Base-by-base conservation (phyloP, 2,888 invertebrate genomes). In the Papilio protenor region DNA sequence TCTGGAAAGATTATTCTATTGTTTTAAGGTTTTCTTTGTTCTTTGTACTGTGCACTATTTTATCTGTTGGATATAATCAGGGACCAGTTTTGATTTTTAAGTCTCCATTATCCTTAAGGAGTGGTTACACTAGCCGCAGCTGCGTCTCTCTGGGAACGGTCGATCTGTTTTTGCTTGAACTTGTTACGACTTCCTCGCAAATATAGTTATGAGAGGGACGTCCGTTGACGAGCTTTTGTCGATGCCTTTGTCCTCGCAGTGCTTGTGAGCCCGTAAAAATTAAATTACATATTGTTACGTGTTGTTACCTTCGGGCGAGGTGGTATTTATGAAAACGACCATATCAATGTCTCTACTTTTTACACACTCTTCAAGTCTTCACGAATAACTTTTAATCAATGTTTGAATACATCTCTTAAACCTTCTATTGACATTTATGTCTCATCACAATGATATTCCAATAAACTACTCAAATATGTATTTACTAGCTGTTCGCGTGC, bases 191-290 rank as follows among this genome's bases (percentile, higher is more conserved):
- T 78, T 78, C 78, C 78, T 78, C 73, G 78, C 78, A 78, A 78
- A 78, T 78, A 78, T 78, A 78, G 78, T 78, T 78, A 78, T 76
- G 78, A 78, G 77, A 77, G 78, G 75, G 72, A 78, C 69, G 76
- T 78, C 78, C 78, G 75, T 52, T 59, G 61, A 73, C 69, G 76
- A 70, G 23, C 57, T 47, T 70, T 70, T 76, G 55, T 70, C 77
- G 69, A 77, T 73, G 73, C 77, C 72, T 77, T 78, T 73, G 73
- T 73, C 73, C 49, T 57, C 75, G 64, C 45, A 40, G 57, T 78
- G 47, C n/a, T 45, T 23, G 57, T 33, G 61, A 52, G 61, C 45
- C 71, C n/a, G 78, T 76, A 49, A 73, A 75, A 78, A 73, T 78
- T 78, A 73, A 69, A 76, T 75, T 73, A 73, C 69, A 57, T 49